A percentile compares a stretch with the other conserved stretches of the same genome.
phyloP scores from a whole-genome alignment of 2,888 invertebrate species.

The Lithophane leautieri region DNA sequence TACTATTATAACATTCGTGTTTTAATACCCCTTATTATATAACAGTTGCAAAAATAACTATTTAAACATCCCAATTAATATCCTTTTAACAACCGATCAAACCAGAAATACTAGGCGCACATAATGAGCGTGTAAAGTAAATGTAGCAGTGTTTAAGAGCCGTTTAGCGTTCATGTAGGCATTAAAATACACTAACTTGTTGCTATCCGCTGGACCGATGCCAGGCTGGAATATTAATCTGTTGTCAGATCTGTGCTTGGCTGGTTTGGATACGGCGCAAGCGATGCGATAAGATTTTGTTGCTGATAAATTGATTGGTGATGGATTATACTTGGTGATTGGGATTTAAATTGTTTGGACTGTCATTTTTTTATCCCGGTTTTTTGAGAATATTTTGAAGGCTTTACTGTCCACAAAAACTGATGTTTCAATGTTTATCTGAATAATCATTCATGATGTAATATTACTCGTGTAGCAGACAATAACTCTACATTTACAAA shows the following conservation, averaged over 20 bases:
- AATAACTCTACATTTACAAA: background rate
- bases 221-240: slow-evolving; percentile 66
- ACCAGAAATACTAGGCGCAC: slow-evolving; percentile 35
- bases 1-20: no score
- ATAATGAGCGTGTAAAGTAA: slow-evolving; percentile 56
- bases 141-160: slow-evolving; percentile 61
- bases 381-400: background rate
- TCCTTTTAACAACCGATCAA: slow-evolving; percentile 17
- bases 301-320: slow-evolving; percentile 1
- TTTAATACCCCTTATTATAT: no score
- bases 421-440: background rate
- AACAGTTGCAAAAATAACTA: no score
- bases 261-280: slow-evolving; percentile 40
- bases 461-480: background rate
- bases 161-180: slow-evolving; percentile 61
- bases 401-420: background rate
- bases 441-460: background rate
- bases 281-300: slow-evolving; percentile 39
- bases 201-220: slow-evolving; percentile 65
- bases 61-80: no score
- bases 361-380: background rate
- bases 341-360: background rate
- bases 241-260: slow-evolving; percentile 48
- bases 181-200: slow-evolving; percentile 69
- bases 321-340: background rate